Evolutionary conservation across 2,113 vertebrate species (phyloP).

Genomic region (Lepus europaeus): DNA sequence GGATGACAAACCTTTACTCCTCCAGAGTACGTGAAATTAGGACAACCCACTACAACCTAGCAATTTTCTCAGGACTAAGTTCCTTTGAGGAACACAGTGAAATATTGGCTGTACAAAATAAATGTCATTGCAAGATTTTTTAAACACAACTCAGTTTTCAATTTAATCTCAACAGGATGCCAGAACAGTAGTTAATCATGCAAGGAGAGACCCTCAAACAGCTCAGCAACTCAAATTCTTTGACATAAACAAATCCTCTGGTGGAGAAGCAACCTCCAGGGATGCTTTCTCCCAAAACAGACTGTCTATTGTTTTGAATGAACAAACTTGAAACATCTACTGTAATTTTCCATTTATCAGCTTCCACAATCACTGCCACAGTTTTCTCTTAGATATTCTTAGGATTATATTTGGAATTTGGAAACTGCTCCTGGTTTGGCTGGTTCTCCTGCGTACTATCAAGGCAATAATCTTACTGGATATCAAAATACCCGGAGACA

Average conservation of each 20-base stretch:
- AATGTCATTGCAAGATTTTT: not conserved
- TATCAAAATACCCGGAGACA: slow-evolving; percentile 40
- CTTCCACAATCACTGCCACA: not conserved
- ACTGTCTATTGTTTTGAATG: slow-evolving; percentile 4
- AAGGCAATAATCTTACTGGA: not conserved
- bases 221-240: slow-evolving; percentile 1
- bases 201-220: not conserved
- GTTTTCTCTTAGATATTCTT: slow-evolving; percentile 46
- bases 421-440: not conserved
- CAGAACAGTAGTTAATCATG: not conserved
- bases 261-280: not conserved
- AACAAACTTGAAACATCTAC: not conserved
- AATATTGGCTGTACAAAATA: not conserved
- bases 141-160: slow-evolving; percentile 31
- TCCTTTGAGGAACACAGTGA: not conserved
- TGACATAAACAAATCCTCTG: not conserved
- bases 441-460: not conserved
- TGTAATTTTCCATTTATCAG: not conserved
- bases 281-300: not conserved
- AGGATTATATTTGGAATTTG: slow-evolving; percentile 23
- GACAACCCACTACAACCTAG: not conserved
- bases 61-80: not conserved
- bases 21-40: not conserved
- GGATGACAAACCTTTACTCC: not conserved
- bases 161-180: not conserved